Base-by-base conservation (phyloP, 2,888 invertebrate genomes). In the Desoria tigrina region DNA sequence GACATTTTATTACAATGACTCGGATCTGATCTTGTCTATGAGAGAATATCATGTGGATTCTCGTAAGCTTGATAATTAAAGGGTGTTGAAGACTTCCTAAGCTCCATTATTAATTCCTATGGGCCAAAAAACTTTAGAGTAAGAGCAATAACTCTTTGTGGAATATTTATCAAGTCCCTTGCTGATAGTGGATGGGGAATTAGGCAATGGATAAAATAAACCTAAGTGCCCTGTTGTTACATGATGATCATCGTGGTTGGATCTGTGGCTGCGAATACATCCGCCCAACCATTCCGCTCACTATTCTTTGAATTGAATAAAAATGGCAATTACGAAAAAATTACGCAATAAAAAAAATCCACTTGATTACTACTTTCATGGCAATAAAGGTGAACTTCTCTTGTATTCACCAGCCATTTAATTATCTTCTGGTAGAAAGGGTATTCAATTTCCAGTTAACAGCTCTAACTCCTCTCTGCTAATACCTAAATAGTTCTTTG, bases 1-100 rank as follows among this genome's bases (percentile, higher is more conserved):
- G 21, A 57, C 56, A 57, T 57, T 57, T 57, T 37, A 57, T 57
- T 57, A 57, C 56, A 57, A 37, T 57, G 56, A 42, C 56, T 57
- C 21, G 56, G 37, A 18, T 14, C 11, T 18, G 55, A 32, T 51
- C 45, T 45, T 45, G 45, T 45, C 45, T 32, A 32, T 6, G 45
- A 21, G 45, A 21, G 45, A 18, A 45, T 45, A 45, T 45, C 45
- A 24, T 51, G 51, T 51, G 51, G 51, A 51, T 51, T 51, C 51
- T 51, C 51, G 26, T 51, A 51, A 51, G 51, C 49, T 27, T 24
- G 24, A 58, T 58, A 58, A 58, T 58, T 58, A 58, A 58, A 58
- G 58, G 49, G 28, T 42, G 58, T 42, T 45, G 21, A 28, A 16
- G 21, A 18, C 45, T 6, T 57, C 23, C 21, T 45, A 23, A 58